These are phyloP conservation scores for Lymantria dispar DNA, from an alignment of 2,888 invertebrate genomes.

Conservation along the genomic window DNA sequence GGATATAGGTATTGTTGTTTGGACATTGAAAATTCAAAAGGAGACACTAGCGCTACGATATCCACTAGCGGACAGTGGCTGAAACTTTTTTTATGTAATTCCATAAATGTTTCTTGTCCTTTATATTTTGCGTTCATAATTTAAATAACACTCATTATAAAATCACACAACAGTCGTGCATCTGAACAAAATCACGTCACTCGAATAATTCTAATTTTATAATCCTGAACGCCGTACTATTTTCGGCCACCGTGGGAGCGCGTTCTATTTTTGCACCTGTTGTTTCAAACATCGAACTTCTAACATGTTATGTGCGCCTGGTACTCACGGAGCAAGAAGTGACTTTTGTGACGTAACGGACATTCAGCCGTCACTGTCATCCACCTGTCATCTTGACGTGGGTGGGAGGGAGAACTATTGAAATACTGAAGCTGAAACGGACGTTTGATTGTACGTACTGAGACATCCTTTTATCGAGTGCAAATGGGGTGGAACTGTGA, in stretches of 20 bases:
- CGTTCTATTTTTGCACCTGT: slow-evolving; percentile 70
- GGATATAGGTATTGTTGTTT: no score
- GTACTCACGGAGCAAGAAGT: slow-evolving; percentile 62
- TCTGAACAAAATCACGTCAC: slow-evolving; percentile 17
- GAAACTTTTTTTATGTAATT: no score
- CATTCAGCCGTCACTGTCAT: slow-evolving; percentile 65
- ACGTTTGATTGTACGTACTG: slow-evolving; percentile 16
- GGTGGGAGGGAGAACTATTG: slow-evolving; percentile 20
- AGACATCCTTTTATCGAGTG: slow-evolving; percentile 9
- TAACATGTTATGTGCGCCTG: slow-evolving; percentile 57
- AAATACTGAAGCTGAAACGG: slow-evolving; percentile 18
- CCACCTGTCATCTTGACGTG: slow-evolving; percentile 41
- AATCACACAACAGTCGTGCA: slow-evolving; percentile 1
- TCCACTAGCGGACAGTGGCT: no score
- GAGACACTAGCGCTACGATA: no score
- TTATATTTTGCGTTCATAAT: neutral
- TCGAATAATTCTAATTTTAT: slow-evolving; percentile 40
- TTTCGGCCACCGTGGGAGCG: slow-evolving; percentile 59
- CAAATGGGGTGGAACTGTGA: slow-evolving; percentile 2
- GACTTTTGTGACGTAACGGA: slow-evolving; percentile 78
- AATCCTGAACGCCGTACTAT: slow-evolving; percentile 47
- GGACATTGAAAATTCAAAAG: no score
- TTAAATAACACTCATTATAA: neutral
- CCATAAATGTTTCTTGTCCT: no score
- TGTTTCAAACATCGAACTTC: slow-evolving; percentile 38